Conservation (phyloP, 2,888 invertebrate genomes). For the Epsilonema sp. region DNA sequence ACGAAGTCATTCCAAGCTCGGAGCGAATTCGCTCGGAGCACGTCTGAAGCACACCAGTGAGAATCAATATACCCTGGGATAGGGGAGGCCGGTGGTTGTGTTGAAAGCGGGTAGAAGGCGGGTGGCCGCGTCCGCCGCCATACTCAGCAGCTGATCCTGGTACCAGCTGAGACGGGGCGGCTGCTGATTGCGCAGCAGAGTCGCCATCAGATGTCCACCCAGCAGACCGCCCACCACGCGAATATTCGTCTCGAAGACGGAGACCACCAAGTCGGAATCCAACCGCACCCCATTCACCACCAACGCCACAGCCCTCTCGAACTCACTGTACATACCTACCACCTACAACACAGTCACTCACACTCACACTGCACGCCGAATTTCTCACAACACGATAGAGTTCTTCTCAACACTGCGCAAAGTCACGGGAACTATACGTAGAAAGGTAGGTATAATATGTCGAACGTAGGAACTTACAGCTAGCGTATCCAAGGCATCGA, state of each 20-base stretch:
- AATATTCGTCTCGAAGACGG: constrained; percentile 95
- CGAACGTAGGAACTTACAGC: constrained; percentile 44
- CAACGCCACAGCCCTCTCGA: constrained; percentile 67
- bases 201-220: constrained; percentile 73
- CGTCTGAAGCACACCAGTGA: too few species aligned
- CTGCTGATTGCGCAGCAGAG: constrained; percentile 52
- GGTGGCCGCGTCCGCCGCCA: constrained; percentile 80
- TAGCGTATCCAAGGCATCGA: constrained; percentile 79
- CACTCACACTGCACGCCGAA: background rate
- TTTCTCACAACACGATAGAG: too few species aligned
- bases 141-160: constrained; percentile 58
- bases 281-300: constrained; percentile 63
- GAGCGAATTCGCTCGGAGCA: too few species aligned
- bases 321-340: constrained; percentile 76
- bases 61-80: constrained; percentile 58
- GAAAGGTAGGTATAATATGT: too few species aligned
- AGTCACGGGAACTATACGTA: too few species aligned
- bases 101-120: constrained; percentile 90
- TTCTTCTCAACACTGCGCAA: too few species aligned
- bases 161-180: constrained; percentile 32
- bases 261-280: constrained; percentile 80
- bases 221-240: constrained; percentile 77
- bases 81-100: constrained; percentile 86
- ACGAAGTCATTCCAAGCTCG: too few species aligned
- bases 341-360: constrained; percentile 37